These are phyloP conservation scores for Peromyscus californicus DNA, from an alignment of 2,113 vertebrate species.

Conservation along the genomic window DNA sequence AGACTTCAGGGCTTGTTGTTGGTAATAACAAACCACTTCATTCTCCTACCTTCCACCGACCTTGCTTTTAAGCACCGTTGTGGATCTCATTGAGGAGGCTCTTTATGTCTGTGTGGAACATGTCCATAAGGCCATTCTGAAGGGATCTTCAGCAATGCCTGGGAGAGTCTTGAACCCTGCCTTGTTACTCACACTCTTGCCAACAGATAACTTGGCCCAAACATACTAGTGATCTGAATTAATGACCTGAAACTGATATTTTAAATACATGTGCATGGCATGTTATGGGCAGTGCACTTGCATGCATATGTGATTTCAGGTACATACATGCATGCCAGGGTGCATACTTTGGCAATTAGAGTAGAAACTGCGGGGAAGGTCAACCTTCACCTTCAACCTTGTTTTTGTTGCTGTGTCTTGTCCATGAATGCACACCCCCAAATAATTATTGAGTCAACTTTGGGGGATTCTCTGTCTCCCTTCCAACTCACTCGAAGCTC, in stretches of 20 bases:
- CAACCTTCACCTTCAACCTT: neutral
- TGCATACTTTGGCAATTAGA: neutral
- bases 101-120: neutral
- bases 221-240: neutral
- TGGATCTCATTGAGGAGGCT: conserved; percentile 73
- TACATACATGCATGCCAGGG: neutral
- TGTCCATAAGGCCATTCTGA: neutral
- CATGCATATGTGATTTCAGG: neutral
- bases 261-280: neutral
- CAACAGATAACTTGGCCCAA: neutral
- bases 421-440: neutral
- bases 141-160: neutral
- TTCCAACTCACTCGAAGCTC: neutral
- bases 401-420: neutral
- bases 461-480: neutral
- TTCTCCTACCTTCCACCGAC: conserved; percentile 84
- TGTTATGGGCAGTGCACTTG: neutral
- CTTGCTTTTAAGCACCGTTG: conserved; percentile 72
- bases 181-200: neutral
- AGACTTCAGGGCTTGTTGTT: conserved; percentile 96
- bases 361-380: neutral
- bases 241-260: neutral
- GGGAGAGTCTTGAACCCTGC: neutral
- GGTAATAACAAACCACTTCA: conserved; percentile 90
- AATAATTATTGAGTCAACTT: neutral